Base-by-base conservation (phyloP, 2,888 invertebrate genomes). In the Dynastes grantii region DNA sequence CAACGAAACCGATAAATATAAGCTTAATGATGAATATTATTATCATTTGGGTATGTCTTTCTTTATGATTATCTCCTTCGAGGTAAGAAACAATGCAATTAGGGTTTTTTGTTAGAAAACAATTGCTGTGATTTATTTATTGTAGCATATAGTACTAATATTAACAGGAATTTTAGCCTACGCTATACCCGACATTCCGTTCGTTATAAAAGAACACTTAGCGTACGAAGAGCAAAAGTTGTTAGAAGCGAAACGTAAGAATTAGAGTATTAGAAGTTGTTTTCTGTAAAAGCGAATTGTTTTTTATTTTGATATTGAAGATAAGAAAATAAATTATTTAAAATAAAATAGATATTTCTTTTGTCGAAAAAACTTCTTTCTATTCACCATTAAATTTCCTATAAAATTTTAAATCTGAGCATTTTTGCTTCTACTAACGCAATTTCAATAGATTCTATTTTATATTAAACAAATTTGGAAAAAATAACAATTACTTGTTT, bases 111-210 rank as follows among this genome's bases (percentile, higher is more conserved):
- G 45, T 45, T 45, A 8, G 45, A 2, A 45, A 45, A 37, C 32
- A 11, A 45, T 45, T 2, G 45, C 45, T 37, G 37, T 37, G 3
- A 53, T n/a, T 22, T 58, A 5, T 22, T 78, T 80, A 61, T 85
- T 87, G 32, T 87, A 92, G 92, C 90, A 92, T 83, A 81, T 90
- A 11, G 90, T 92, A 2, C 91, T 93, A 83, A 90, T 92, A 37
- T 80, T 92, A 73, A 92, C 92, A 40, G 91, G 92, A 1, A 87
- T 92, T 67, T 90, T 94, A 88, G 91, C 92, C 13, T 92, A 92
- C 85, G 88, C 90, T 13, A 92, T 92, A 78, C 92, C 92, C 0
- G 92, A 92, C 81, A 88, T 91, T 1, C 92, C 92, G 0, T 85
- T 85, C 55, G 87, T 89, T 0, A 90, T 92, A 13, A 83, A 81